These are phyloP conservation scores for Toxotes chatareus DNA, from an alignment of 2,113 vertebrate genomes.

Conservation along the genomic window DNA sequence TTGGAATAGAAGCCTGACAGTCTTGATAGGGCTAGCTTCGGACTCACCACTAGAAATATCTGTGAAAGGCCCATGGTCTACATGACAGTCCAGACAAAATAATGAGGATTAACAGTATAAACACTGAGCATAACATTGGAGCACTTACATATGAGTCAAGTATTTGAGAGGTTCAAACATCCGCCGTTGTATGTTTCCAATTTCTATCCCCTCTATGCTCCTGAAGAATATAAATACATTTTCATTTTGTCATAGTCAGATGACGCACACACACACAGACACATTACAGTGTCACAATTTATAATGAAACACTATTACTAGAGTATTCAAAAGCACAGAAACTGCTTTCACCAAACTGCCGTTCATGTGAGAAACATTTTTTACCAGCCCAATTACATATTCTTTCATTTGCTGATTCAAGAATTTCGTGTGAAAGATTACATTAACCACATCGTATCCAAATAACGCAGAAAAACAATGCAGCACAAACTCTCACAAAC, in stretches of 20 bases:
- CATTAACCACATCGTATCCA: not conserved
- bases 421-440: not conserved
- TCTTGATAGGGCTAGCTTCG: not conserved
- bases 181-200: conserved; percentile 92
- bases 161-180: conserved; percentile 94
- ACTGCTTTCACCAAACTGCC: not conserved
- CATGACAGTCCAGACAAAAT: not conserved
- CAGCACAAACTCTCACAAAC: not conserved
- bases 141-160: conserved; percentile 96
- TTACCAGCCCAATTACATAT: not conserved
- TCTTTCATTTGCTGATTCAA: not conserved
- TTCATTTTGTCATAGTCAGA: not conserved
- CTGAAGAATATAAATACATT: conserved; percentile 81
- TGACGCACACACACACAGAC: not conserved
- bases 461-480: not conserved
- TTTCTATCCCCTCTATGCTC: conserved; percentile 95
- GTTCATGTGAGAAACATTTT: not conserved
- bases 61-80: not conserved
- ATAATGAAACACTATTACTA: not conserved
- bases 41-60: not conserved
- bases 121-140: not conserved
- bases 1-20: conserved; percentile 28
- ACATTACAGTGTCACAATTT: not conserved
- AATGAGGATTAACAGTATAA: not conserved
- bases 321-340: not conserved